Conservation (phyloP, 2,888 invertebrate species). For the Copidosoma aretas region DNA sequence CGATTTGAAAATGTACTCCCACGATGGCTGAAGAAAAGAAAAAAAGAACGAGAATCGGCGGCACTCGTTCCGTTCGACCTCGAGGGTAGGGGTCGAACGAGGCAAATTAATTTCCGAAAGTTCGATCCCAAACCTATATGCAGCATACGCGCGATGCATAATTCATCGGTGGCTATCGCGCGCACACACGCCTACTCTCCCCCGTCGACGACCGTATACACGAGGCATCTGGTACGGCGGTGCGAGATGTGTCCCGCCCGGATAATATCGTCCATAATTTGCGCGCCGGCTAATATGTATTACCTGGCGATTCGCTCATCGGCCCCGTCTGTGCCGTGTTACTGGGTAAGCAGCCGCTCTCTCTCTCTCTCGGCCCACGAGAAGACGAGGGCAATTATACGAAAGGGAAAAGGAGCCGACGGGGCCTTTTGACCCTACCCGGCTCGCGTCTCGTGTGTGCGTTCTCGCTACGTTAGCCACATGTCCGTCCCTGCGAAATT, state of each 20-base stretch:
- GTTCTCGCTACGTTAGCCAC: constrained; percentile 30
- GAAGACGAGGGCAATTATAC: constrained; percentile 32
- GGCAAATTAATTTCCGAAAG: too few species aligned
- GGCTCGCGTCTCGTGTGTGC: too few species aligned
- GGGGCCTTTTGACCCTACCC: constrained; percentile 35
- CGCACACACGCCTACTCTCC: too few species aligned
- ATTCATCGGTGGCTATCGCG: too few species aligned
- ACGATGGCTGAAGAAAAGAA: too few species aligned
- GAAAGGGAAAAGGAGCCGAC: constrained; percentile 18
- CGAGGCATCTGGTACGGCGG: constrained; percentile 42
- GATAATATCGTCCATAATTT: constrained; percentile 62
- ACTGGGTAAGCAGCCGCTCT: not conserved
- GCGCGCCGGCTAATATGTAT: constrained; percentile 58
- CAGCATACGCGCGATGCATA: too few species aligned
- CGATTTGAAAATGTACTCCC: too few species aligned
- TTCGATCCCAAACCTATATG: too few species aligned
- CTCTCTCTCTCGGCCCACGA: constrained; percentile 1
- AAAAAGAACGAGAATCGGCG: too few species aligned
- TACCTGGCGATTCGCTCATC: constrained; percentile 60
- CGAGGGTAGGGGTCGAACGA: too few species aligned
- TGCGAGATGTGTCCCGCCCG: constrained; percentile 57
- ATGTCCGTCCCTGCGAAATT: constrained; percentile 35
- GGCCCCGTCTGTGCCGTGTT: constrained; percentile 54
- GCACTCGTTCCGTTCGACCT: too few species aligned
- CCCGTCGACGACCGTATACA: not conserved